Conservation (phyloP, 1,140 invertebrate genomes). For the Muscidifurax raptorellus region DNA sequence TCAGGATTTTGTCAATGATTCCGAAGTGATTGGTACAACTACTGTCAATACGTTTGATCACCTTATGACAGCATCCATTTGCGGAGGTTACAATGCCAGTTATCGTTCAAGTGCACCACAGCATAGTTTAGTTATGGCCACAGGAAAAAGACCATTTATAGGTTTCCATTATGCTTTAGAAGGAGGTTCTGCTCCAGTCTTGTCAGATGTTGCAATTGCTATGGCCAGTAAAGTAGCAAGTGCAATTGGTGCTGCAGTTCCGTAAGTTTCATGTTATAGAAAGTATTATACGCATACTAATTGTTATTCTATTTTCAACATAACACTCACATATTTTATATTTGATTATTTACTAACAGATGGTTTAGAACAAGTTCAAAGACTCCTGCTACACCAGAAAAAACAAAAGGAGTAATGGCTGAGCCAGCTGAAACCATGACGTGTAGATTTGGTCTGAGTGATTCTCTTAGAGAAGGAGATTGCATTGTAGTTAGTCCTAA, state of each 20-base stretch:
- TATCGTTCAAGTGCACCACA: slow-evolving; percentile 86
- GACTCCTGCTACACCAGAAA: slow-evolving; percentile 63
- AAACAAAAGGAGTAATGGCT: slow-evolving; percentile 69
- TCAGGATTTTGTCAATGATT: slow-evolving; percentile 86
- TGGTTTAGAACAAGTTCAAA: slow-evolving; percentile 76
- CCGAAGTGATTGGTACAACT: slow-evolving; percentile 85
- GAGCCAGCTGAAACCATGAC: slow-evolving; percentile 81
- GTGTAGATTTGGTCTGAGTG: slow-evolving; percentile 89
- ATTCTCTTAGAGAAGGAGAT: slow-evolving; percentile 85
- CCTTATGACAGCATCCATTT: slow-evolving; percentile 86
- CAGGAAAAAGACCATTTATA: slow-evolving; percentile 89
- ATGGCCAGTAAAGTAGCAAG: slow-evolving; percentile 92
- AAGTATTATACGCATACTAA: neutral
- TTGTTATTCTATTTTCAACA: neutral
- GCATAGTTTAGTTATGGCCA: slow-evolving; percentile 85
- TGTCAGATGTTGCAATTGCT: slow-evolving; percentile 91
- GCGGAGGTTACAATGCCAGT: slow-evolving; percentile 85
- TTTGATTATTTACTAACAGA: slow-evolving; percentile 56
- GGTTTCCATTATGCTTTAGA: slow-evolving; percentile 94
- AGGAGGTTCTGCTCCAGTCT: slow-evolving; percentile 83
- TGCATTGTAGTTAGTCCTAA: slow-evolving; percentile 86
- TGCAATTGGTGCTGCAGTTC: slow-evolving; percentile 82
- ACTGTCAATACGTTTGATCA: slow-evolving; percentile 90
- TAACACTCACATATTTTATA: slow-evolving; percentile 1
- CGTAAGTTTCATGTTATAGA: slow-evolving; percentile 78